A percentile compares a stretch with the other conserved stretches of the same genome.
phyloP scores from a whole-genome alignment of 2,888 invertebrate species.

The Drosophila merina region DNA sequence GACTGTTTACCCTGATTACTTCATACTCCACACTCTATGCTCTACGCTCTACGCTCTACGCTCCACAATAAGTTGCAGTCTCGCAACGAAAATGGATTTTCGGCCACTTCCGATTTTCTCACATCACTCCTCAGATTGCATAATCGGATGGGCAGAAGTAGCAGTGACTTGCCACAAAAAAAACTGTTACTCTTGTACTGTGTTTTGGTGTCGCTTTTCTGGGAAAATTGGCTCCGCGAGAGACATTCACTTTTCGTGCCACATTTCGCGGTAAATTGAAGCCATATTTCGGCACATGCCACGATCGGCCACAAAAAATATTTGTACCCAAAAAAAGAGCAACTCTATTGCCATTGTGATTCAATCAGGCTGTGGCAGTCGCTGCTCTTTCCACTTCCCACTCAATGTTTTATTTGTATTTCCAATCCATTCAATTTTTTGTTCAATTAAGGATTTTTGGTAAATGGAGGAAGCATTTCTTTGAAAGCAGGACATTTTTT shows the following conservation, averaged over 20 bases:
- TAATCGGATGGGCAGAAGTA: not conserved
- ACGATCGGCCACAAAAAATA: conserved; percentile 14
- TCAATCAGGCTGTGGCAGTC: not conserved
- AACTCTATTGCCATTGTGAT: conserved; percentile 16
- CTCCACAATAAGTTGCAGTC: conserved; percentile 8
- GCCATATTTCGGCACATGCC: conserved; percentile 24
- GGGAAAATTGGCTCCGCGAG: not conserved
- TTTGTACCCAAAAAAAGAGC: not conserved
- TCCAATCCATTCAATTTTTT: conserved; percentile 1
- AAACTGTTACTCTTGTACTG: not conserved
- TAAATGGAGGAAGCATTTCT: not conserved
- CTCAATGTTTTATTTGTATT: not conserved
- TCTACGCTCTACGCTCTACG: not conserved
- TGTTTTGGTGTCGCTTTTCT: not conserved
- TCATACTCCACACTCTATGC: conserved; percentile 43
- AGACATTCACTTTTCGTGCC: conserved; percentile 34
- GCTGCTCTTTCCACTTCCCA: conserved; percentile 2
- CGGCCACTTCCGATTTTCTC: conserved; percentile 59
- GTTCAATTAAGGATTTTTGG: conserved; percentile 12
- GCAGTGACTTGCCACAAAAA: conserved; percentile 3
- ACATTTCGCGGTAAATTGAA: conserved; percentile 24
- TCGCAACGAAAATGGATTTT: conserved; percentile 67
- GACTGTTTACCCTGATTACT: conserved; percentile 68
- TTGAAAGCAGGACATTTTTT: too few species aligned
- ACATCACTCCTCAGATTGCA: not conserved